Evolutionary conservation across 1,140 invertebrate genomes (phyloP).

Genomic region (Ptiloglossa arizonensis): DNA sequence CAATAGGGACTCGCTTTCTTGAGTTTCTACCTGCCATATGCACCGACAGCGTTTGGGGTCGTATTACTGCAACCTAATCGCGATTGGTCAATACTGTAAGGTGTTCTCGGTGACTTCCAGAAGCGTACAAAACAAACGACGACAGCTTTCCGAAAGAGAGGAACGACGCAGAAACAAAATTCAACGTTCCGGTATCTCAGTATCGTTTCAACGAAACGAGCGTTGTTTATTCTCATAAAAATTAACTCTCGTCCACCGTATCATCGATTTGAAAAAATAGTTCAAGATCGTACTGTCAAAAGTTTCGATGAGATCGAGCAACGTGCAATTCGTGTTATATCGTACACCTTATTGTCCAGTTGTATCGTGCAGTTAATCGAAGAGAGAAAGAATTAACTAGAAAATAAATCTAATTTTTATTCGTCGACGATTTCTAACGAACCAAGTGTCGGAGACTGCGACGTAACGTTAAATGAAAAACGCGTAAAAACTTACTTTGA

Average conservation of each 20-base stretch:
- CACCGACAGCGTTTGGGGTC: conserved; percentile 48
- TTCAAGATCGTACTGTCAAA: too few species aligned
- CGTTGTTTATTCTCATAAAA: conserved; percentile 28
- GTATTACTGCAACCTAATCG: conserved; percentile 58
- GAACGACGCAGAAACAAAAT: conserved; percentile 8
- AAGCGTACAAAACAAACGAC: not conserved
- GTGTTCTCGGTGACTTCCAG: conserved; percentile 27
- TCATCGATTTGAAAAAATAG: too few species aligned
- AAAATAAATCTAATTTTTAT: not conserved
- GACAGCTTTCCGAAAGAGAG: not conserved
- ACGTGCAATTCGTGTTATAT: not conserved
- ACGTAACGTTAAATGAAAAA: not conserved
- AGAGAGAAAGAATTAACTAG: not conserved
- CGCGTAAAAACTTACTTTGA: conserved; percentile 82
- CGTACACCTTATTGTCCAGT: not conserved
- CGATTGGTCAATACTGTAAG: conserved; percentile 56
- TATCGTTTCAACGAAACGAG: conserved; percentile 38
- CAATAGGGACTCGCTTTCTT: conserved; percentile 20
- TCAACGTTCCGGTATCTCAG: not conserved
- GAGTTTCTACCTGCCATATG: conserved; percentile 23
- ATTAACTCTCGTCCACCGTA: conserved; percentile 26
- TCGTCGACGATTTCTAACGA: too few species aligned
- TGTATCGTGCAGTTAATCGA: not conserved
- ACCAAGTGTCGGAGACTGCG: too few species aligned
- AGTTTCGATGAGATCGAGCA: too few species aligned